A percentile compares a stretch with the other conserved stretches of the same genome.
phyloP scores from a whole-genome alignment of 1,140 invertebrate species.

The Sycophaga agraensis region DNA sequence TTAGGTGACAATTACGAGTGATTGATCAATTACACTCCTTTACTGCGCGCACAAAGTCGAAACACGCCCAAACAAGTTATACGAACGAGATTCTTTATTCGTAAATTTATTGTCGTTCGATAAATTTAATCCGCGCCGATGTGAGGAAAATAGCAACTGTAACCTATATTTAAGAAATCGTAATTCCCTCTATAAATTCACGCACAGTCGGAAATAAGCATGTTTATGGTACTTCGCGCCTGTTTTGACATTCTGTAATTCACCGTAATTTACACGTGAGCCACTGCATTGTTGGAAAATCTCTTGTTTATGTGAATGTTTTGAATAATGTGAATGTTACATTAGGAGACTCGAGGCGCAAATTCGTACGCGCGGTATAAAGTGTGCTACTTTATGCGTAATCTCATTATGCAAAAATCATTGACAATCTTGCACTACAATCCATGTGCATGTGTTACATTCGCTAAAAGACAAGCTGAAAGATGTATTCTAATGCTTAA shows the following conservation, averaged over 20 bases:
- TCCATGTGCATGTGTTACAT: neutral
- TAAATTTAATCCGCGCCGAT: neutral
- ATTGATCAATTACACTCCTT: neutral
- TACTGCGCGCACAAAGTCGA: slow-evolving; percentile 5
- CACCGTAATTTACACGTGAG: too few species aligned
- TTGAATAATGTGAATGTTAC: too few species aligned
- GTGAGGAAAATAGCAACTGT: neutral
- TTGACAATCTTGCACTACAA: neutral
- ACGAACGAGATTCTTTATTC: neutral
- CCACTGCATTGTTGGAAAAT: too few species aligned
- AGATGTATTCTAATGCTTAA: too few species aligned
- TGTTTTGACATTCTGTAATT: slow-evolving; percentile 30
- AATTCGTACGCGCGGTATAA: too few species aligned
- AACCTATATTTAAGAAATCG: neutral
- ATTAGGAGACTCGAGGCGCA: too few species aligned
- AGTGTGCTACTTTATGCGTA: neutral
- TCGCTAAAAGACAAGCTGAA: neutral
- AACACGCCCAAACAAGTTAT: slow-evolving; percentile 15
- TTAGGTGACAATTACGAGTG: too few species aligned
- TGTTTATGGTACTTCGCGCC: neutral
- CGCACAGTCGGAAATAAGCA: neutral
- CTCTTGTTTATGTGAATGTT: too few species aligned
- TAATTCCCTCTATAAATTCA: neutral
- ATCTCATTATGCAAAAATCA: slow-evolving; percentile 15
- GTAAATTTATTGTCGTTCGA: slow-evolving; percentile 6